Base-by-base conservation (phyloP, 2,888 invertebrate genomes). In the Cantharis rufa region DNA sequence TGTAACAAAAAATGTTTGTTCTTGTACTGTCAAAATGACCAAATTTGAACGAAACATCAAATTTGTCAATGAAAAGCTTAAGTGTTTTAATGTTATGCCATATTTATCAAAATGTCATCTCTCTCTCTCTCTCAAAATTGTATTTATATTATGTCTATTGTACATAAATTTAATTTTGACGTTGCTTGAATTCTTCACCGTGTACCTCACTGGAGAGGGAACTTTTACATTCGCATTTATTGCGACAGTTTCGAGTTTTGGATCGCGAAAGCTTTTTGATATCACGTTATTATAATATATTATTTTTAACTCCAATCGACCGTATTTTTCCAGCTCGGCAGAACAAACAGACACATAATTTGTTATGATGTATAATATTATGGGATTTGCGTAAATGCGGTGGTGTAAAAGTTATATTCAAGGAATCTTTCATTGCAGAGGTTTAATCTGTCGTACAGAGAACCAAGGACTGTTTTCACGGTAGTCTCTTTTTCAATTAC, bases 401-500 rank as follows among this genome's bases (percentile, higher is more conserved):
- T 15, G 28, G 63, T 66, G 21, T 69, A 74, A 69, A 61, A 62
- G 74, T 69, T 48, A 24, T 69, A 24, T 71, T 74, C 71, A n/a
- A 62, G 27, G 62, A 63, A 72, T 69, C 71, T 78, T 76, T 24
- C 79, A 85, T 87, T 87, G 84, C 87, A 88, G 87, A 88, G 86
- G 82, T 84, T 83, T 85, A 75, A 83, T 87, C 87, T 88, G 88
- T 88, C 88, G 88, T 88, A 88, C 87, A 87, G 88, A 88, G 88
- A 88, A 86, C 83, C 48, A 88, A 86, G 88, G 88, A 88, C 88
- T 88, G 88, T 76, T 78, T 72, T 78, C 75, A 74, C 78, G 74
- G 76, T 78, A 78, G 78, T 71, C 74, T 78, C 72, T 16, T 24
- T 69, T 69, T 69, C 21, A 69, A 69, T 27, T 66, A 21, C 64